Conservation (phyloP, 2,797 vertebrate genomes). For the Carcharodon carcharias region DNA sequence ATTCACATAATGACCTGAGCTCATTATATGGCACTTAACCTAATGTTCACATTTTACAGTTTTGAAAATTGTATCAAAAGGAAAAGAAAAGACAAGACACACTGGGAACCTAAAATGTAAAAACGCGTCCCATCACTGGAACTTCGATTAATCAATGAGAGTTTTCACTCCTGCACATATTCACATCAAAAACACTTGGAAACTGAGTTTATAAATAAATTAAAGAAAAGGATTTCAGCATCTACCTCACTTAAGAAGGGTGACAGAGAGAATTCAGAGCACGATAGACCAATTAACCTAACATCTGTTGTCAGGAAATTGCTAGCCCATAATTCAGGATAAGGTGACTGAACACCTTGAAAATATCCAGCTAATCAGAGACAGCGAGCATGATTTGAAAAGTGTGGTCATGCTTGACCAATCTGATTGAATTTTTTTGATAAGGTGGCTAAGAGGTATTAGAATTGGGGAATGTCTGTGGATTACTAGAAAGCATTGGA, state of each 20-base stretch:
- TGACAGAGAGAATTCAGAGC: background rate
- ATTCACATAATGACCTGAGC: background rate
- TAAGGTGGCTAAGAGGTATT: background rate
- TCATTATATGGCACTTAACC: background rate
- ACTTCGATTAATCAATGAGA: background rate
- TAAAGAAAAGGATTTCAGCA: background rate
- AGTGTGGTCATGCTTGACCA: background rate
- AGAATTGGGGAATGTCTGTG: background rate
- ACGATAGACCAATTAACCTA: background rate
- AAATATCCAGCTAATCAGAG: background rate
- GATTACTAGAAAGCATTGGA: too few species aligned
- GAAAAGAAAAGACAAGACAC: background rate
- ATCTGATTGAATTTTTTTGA: background rate
- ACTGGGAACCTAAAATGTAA: background rate
- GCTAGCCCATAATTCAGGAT: background rate
- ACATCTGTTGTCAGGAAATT: background rate
- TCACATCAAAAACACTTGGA: background rate
- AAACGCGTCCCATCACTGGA: background rate
- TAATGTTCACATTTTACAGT: background rate
- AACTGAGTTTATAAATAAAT: background rate
- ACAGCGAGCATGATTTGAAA: background rate
- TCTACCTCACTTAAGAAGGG: background rate
- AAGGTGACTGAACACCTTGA: background rate
- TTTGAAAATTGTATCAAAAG: background rate
- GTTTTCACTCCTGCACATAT: background rate